phyloP scores from a whole-genome alignment of 2,797 vertebrate genomes.

The Gephyroberyx darwinii region DNA sequence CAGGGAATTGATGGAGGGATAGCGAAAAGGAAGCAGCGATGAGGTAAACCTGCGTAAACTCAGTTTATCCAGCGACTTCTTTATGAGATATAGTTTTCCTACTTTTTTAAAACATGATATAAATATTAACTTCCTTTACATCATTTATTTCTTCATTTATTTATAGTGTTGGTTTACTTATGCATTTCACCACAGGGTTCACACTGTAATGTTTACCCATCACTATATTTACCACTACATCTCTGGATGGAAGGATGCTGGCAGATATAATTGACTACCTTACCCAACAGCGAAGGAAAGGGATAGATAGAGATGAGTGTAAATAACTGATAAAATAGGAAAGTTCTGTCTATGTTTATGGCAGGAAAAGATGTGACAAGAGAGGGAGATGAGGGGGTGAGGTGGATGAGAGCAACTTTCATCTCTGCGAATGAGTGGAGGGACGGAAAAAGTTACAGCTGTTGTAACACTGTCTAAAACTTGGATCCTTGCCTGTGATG shows the following conservation, averaged over 20 bases:
- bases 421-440: slow-evolving; percentile 37
- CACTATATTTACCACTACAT: slow-evolving; percentile 32
- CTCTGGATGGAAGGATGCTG: slow-evolving; percentile 24
- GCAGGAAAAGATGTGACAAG: slow-evolving; percentile 45
- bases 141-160: not conserved
- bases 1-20: too few relatives aligned
- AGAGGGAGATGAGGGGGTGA: slow-evolving; percentile 12
- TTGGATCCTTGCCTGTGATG: slow-evolving; percentile 31
- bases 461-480: slow-evolving; percentile 39
- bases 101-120: not conserved
- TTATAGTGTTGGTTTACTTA: not conserved
- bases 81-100: not conserved
- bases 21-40: too few relatives aligned
- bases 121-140: not conserved
- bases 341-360: slow-evolving; percentile 57
- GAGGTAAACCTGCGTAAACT: not conserved
- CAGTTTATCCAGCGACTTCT: not conserved
- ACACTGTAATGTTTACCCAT: slow-evolving; percentile 3
- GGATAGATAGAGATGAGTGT: slow-evolving; percentile 46
- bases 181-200: not conserved
- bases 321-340: slow-evolving; percentile 56
- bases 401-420: slow-evolving; percentile 38
- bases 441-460: slow-evolving; percentile 34
- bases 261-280: slow-evolving; percentile 58
- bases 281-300: slow-evolving; percentile 51